These are phyloP conservation scores for Dysmachus trigonus DNA, from an alignment of 2,888 invertebrate genomes.

Conservation along the genomic window DNA sequence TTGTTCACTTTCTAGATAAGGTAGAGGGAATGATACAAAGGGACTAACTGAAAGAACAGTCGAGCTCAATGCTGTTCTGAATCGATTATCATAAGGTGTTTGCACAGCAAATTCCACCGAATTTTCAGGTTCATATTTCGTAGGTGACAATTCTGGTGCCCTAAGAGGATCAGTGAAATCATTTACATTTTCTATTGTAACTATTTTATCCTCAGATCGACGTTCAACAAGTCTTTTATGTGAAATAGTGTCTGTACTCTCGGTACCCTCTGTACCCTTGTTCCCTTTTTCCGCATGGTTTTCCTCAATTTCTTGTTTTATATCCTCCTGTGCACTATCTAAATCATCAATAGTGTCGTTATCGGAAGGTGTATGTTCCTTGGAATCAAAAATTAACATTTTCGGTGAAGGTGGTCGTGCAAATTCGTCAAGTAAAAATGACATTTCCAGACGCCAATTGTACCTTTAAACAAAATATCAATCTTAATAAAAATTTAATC, in stretches of 20 bases:
- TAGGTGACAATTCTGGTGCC: constrained; percentile 60
- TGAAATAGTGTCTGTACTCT: neutral
- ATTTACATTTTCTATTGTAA: constrained; percentile 66
- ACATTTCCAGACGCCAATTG: constrained; percentile 91
- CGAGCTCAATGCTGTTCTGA: constrained; percentile 78
- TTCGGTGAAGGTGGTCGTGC: constrained; percentile 74
- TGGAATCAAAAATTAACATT: constrained; percentile 66
- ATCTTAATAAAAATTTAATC: neutral
- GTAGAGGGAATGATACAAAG: constrained; percentile 82
- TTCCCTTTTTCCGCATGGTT: constrained; percentile 53
- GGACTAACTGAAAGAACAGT: constrained; percentile 86
- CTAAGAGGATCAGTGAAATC: constrained; percentile 88
- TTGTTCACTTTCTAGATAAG: constrained; percentile 86
- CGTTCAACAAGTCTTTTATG: constrained; percentile 55
- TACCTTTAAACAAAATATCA: constrained; percentile 66
- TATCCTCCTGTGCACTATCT: constrained; percentile 41
- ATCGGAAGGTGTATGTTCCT: constrained; percentile 61
- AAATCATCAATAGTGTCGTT: constrained; percentile 50
- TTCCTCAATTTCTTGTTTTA: neutral
- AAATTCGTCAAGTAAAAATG: constrained; percentile 88
- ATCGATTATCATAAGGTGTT: constrained; percentile 72
- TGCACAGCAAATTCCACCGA: constrained; percentile 64
- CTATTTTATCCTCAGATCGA: constrained; percentile 67
- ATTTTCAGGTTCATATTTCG: constrained; percentile 62
- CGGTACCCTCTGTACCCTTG: constrained; percentile 51